phyloP scores from a whole-genome alignment of 2,797 vertebrate species.

The Gallinago solitaria region DNA sequence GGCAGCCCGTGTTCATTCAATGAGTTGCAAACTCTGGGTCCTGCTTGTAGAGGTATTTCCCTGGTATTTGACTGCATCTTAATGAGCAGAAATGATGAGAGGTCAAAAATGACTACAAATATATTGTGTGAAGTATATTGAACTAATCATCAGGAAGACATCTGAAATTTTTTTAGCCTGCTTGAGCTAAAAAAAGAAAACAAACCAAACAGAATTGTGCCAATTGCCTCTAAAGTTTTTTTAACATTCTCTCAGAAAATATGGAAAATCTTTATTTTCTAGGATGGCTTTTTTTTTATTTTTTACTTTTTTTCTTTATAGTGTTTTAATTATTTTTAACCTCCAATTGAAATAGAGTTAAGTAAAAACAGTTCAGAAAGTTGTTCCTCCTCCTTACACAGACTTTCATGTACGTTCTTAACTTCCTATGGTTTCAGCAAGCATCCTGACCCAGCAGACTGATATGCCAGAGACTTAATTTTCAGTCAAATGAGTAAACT shows the following conservation, averaged over 20 bases:
- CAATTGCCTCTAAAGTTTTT: neutral
- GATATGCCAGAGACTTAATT: neutral
- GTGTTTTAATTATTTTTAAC: neutral
- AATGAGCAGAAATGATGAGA: neutral
- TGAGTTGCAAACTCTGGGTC: neutral
- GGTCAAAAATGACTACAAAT: neutral
- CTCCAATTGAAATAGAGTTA: neutral
- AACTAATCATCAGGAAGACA: neutral
- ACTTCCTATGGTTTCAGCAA: neutral
- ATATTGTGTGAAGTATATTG: neutral
- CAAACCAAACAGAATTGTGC: neutral
- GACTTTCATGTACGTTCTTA: neutral
- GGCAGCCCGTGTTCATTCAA: neutral
- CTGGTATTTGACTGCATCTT: neutral
- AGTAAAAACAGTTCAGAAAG: neutral
- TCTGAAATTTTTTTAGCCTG: neutral
- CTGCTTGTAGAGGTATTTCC: neutral
- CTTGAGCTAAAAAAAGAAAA: neutral
- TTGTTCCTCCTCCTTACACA: neutral
- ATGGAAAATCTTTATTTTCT: neutral
- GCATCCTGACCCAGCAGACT: neutral
- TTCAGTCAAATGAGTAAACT: neutral
- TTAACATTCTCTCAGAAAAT: neutral
- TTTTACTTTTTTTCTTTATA: neutral
- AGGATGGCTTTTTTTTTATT: fast-evolving